A percentile compares a stretch with the other conserved stretches of the same genome.
These are phyloP conservation scores for Grammomys surdaster DNA, from an alignment of 2,113 vertebrate species.

Conservation along the genomic window DNA sequence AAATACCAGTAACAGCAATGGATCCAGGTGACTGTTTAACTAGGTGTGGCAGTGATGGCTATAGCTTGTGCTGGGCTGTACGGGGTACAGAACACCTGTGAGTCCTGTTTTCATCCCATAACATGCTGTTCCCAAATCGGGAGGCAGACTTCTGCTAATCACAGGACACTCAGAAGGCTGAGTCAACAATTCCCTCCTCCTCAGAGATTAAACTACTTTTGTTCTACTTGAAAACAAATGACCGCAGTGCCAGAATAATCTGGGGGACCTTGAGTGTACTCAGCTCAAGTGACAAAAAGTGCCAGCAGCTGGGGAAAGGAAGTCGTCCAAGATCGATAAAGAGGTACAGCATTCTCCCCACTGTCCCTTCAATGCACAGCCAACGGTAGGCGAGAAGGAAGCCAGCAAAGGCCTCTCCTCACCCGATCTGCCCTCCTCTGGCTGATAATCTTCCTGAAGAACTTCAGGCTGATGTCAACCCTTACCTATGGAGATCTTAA, in stretches of 20 bases:
- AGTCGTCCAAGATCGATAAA: background rate
- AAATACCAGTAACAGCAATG: too few relatives aligned
- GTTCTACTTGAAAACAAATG: conserved; percentile 10
- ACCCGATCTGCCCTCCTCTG: too few relatives aligned
- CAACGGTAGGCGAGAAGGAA: background rate
- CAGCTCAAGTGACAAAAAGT: conserved; percentile 28
- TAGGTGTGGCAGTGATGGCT: background rate
- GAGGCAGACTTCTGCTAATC: background rate
- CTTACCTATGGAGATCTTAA: background rate
- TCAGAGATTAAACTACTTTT: background rate
- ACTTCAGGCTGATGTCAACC: background rate
- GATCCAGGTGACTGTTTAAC: background rate
- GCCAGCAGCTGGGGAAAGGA: background rate
- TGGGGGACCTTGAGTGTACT: conserved; percentile 20
- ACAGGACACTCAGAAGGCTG: conserved; percentile 15
- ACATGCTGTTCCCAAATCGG: conserved; percentile 33
- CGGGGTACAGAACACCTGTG: conserved; percentile 42
- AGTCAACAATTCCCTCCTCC: conserved; percentile 43
- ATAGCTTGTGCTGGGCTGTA: background rate
- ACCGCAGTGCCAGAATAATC: background rate
- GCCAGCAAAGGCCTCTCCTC: background rate
- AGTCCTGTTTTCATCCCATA: background rate
- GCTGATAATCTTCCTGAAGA: background rate
- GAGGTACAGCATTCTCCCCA: background rate
- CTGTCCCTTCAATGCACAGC: background rate